Base-by-base conservation (phyloP, 2,888 invertebrate genomes). In the Diloba caeruleocephala region DNA sequence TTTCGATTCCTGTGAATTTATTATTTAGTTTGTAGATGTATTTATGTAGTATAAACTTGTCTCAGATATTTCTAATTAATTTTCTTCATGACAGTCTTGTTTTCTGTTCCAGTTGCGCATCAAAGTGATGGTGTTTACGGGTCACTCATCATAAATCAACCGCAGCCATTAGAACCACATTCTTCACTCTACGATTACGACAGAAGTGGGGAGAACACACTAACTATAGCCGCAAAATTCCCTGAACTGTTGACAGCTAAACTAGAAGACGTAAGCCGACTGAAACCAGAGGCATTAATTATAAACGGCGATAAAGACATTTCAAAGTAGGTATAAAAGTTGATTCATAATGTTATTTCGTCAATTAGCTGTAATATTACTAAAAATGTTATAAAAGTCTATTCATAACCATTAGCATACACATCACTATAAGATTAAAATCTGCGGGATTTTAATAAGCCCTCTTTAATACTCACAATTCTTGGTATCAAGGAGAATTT, bases 51-150 rank as follows among this genome's bases (percentile, higher is more conserved):
- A n/a, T n/a, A n/a, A n/a, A n/a, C 2, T 15, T 10, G 5, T 36
- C 7, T 5, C n/a, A 28, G 4, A 29, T 0, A 13, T 2, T 5
- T 12, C 9, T n/a, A 25, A 31, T 55, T 49, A 28, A 39, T 46
- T 21, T 10, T 7, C 31, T 48, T 34, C 42, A 28, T 37, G n/a
- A 21, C 25, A 31, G 14, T 34, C 12, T 54, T n/a, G n/a, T n/a
- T n/a, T n/a, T 53, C 25, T 33, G 49, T 84, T 86, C 19, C 83
- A 95, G 95, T 95, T 6, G 71, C 93, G 1, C 95, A 95, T 58
- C 94, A 95, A 69, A 91, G 92, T 45, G 95, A 95, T 57, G 95
- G 95, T 0, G 79, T 95, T 0, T 94, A 94, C 57, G 96, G 96
- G 0, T 81, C 94, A 0, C 66, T 96, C 7, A 85, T 95, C 1